Evolutionary conservation across 1,140 invertebrate genomes (phyloP).

Genomic region (Chrysoperla carnea): DNA sequence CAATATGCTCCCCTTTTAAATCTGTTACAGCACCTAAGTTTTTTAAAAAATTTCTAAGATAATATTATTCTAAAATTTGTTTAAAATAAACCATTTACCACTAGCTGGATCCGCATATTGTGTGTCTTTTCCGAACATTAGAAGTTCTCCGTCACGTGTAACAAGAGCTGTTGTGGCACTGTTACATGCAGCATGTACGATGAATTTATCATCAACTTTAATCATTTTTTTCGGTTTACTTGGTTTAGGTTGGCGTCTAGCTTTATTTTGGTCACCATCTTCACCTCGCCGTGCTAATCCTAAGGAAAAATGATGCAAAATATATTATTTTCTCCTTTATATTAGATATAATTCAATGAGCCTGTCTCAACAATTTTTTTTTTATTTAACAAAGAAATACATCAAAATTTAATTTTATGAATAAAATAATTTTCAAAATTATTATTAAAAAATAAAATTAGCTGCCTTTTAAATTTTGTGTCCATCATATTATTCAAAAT

Average conservation of each 20-base stretch:
- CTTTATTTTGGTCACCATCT: conserved; percentile 78
- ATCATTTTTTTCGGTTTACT: conserved; percentile 85
- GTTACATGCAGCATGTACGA: conserved; percentile 76
- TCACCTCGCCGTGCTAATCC: conserved; percentile 84
- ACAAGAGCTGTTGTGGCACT: conserved; percentile 88
- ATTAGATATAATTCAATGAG: too few species aligned
- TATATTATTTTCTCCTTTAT: too few species aligned
- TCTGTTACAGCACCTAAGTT: conserved; percentile 40
- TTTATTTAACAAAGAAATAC: not conserved
- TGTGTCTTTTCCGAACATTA: conserved; percentile 93
- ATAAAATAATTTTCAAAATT: too few species aligned
- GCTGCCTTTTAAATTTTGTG: too few species aligned
- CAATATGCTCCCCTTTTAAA: conserved; percentile 64
- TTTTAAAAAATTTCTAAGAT: too few species aligned
- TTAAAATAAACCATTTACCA: conserved; percentile 24
- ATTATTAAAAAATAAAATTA: too few species aligned
- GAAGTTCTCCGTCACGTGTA: conserved; percentile 69
- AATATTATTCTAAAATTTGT: conserved; percentile 2
- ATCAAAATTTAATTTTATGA: too few species aligned
- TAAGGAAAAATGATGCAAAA: conserved; percentile 47
- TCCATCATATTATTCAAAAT: too few species aligned
- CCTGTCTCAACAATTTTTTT: too few species aligned
- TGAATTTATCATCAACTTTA: conserved; percentile 70
- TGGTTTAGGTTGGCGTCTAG: conserved; percentile 71
- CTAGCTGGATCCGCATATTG: conserved; percentile 64